Percentiles rank a stretch among this genome's conserved stretches.
Evolutionary conservation across 2,113 vertebrate species (phyloP).

Genomic region (Tympanuchus pallidicinctus): DNA sequence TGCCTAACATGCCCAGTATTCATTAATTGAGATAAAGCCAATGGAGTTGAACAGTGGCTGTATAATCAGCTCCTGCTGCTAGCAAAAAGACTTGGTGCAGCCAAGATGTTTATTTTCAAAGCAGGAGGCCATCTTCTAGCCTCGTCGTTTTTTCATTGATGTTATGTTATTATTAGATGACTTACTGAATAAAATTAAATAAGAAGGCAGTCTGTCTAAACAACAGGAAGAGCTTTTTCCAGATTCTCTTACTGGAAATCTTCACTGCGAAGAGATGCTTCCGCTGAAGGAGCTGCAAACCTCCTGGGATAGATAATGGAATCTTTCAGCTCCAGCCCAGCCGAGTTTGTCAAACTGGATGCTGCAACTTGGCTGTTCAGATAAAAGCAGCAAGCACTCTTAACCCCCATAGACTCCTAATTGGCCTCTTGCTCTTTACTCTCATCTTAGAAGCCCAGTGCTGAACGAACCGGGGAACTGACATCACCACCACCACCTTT

Average conservation of each 20-base stretch:
- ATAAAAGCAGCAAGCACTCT: not conserved
- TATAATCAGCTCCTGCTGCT: constrained; percentile 54
- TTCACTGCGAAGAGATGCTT: not conserved
- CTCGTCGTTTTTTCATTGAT: not conserved
- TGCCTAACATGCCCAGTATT: constrained; percentile 25
- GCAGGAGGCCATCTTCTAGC: constrained; percentile 53
- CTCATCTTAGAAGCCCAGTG: not conserved
- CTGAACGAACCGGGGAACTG: not conserved
- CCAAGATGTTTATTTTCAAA: constrained; percentile 61
- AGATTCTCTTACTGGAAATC: not conserved
- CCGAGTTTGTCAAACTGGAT: not conserved
- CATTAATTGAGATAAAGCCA: constrained; percentile 58
- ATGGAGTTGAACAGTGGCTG: constrained; percentile 40
- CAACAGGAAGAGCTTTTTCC: constrained; percentile 3
- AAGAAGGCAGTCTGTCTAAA: constrained; percentile 23
- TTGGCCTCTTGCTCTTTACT: not conserved
- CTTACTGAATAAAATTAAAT: constrained; percentile 46
- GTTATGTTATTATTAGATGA: constrained; percentile 39
- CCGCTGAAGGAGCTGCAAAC: not conserved
- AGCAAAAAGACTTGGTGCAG: constrained; percentile 23
- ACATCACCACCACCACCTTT: not conserved
- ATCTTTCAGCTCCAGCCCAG: not conserved
- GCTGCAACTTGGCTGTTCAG: not conserved
- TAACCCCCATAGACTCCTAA: fast-evolving
- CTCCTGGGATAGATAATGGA: not conserved